Percentiles rank a stretch among this genome's conserved stretches.
Evolutionary conservation across 2,888 invertebrate genomes (phyloP).

Genomic region (Ceraclea dissimilis): DNA sequence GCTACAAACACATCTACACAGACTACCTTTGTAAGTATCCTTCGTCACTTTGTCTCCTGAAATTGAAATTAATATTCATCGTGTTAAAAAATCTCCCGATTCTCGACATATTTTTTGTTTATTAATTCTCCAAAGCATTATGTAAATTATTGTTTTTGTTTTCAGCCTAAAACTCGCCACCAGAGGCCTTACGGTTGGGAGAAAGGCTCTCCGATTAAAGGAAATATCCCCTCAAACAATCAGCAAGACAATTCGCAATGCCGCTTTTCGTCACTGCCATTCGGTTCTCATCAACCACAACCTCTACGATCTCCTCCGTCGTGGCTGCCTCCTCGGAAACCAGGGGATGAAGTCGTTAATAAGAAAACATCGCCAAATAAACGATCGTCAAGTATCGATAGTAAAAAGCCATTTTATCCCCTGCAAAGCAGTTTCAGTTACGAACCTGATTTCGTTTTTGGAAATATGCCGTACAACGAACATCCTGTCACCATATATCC

Average conservation of each 20-base stretch:
- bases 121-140: too few relatives aligned
- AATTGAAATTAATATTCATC: neutral
- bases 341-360: slow-evolving; percentile 15
- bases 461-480: slow-evolving; percentile 51
- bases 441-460: slow-evolving; percentile 39
- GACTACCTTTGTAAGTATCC: slow-evolving; percentile 62
- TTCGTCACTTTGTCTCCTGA: too few relatives aligned
- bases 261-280: slow-evolving; percentile 61
- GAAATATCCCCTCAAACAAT: slow-evolving; percentile 33
- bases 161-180: slow-evolving; percentile 68
- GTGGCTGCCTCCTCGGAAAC: slow-evolving; percentile 43
- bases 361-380: slow-evolving; percentile 32
- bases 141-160: slow-evolving; percentile 25
- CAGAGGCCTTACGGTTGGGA: slow-evolving; percentile 72
- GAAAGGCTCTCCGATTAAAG: slow-evolving; percentile 34
- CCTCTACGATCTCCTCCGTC: slow-evolving; percentile 33
- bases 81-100: neutral
- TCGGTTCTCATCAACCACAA: slow-evolving; percentile 46
- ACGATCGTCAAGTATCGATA: slow-evolving; percentile 41
- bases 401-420: slow-evolving; percentile 29
- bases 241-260: slow-evolving; percentile 55
- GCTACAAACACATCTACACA: slow-evolving; percentile 62
- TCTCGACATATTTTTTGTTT: neutral
- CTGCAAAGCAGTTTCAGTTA: slow-evolving; percentile 37
- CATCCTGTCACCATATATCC: slow-evolving; percentile 62